Evolutionary conservation across 2,888 invertebrate genomes (phyloP).

Genomic region (Xanthostigma xanthostigma): DNA sequence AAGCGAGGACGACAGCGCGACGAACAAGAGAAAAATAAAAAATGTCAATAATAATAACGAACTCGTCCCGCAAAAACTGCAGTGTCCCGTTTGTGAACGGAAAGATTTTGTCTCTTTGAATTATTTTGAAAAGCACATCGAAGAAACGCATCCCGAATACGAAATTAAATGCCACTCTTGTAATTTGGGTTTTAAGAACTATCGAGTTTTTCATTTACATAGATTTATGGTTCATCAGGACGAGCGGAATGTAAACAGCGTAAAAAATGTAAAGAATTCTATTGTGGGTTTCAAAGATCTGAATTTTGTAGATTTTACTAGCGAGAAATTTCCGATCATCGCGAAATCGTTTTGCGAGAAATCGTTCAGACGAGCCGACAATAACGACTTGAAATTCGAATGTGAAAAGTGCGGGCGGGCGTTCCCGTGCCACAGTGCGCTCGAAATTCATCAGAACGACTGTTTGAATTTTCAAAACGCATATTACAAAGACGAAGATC

Average conservation of each 20-base stretch:
- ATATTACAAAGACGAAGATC: slow-evolving; percentile 18
- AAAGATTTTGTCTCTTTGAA: slow-evolving; percentile 42
- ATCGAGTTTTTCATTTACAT: slow-evolving; percentile 56
- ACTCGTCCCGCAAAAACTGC: slow-evolving; percentile 18
- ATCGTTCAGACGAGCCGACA: slow-evolving; percentile 41
- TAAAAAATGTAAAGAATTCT: slow-evolving; percentile 27
- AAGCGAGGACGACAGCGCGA: too few species aligned
- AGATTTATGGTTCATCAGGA: slow-evolving; percentile 41
- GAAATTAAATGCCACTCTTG: slow-evolving; percentile 58
- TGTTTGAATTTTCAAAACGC: slow-evolving; percentile 23
- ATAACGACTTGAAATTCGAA: slow-evolving; percentile 44
- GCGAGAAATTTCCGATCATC: slow-evolving; percentile 64
- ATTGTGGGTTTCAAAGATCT: slow-evolving; percentile 55
- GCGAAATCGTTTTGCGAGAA: slow-evolving; percentile 58
- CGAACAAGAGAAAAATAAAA: too few species aligned
- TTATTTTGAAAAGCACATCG: slow-evolving; percentile 47
- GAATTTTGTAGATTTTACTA: slow-evolving; percentile 65
- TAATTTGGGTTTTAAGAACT: slow-evolving; percentile 55
- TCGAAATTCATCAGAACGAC: slow-evolving; percentile 49
- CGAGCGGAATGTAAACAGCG: slow-evolving; percentile 13
- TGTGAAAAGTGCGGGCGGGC: slow-evolving; percentile 55
- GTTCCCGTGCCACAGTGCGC: slow-evolving; percentile 52
- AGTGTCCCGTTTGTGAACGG: slow-evolving; percentile 48
- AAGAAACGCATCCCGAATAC: slow-evolving; percentile 48
- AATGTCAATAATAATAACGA: too few species aligned